phyloP scores from a whole-genome alignment of 2,888 invertebrate genomes.

The Volucella inanis region DNA sequence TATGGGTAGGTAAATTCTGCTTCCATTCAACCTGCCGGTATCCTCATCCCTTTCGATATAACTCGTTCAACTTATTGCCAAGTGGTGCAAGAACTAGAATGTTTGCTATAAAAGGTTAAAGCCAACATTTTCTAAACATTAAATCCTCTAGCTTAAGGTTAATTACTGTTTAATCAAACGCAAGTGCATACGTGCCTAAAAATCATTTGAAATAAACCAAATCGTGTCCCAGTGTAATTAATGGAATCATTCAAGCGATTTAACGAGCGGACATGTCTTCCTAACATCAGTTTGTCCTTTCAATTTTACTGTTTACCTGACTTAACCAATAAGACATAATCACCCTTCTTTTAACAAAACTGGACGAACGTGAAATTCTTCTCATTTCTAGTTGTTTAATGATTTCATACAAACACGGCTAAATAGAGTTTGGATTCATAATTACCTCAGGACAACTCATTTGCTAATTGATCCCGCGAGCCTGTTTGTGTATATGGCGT shows the following conservation, averaged over 20 bases:
- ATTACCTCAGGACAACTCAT: slow-evolving; percentile 38
- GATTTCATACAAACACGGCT: slow-evolving; percentile 22
- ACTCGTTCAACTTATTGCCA: too few species aligned
- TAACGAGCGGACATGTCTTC: slow-evolving; percentile 41
- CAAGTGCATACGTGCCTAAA: slow-evolving; percentile 52
- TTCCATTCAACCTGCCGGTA: too few species aligned
- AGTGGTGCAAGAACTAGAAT: too few species aligned
- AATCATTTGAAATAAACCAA: slow-evolving; percentile 55
- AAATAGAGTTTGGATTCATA: background rate
- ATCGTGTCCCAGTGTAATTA: slow-evolving; percentile 16
- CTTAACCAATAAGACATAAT: slow-evolving; percentile 5
- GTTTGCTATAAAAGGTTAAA: too few species aligned
- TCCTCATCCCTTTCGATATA: too few species aligned
- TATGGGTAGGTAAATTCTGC: too few species aligned
- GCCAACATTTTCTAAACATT: too few species aligned
- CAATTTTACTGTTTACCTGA: background rate
- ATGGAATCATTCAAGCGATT: slow-evolving; percentile 50
- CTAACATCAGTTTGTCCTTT: slow-evolving; percentile 1
- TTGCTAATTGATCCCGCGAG: slow-evolving; percentile 32
- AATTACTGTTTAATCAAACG: slow-evolving; percentile 39
- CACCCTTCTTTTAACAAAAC: slow-evolving; percentile 8
- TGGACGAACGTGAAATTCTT: background rate
- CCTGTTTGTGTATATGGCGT: background rate
- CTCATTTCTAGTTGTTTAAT: slow-evolving; percentile 26
- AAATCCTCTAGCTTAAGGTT: background rate